These are phyloP conservation scores for Saxicola maurus DNA, from an alignment of 2,797 vertebrate genomes.

Conservation along the genomic window DNA sequence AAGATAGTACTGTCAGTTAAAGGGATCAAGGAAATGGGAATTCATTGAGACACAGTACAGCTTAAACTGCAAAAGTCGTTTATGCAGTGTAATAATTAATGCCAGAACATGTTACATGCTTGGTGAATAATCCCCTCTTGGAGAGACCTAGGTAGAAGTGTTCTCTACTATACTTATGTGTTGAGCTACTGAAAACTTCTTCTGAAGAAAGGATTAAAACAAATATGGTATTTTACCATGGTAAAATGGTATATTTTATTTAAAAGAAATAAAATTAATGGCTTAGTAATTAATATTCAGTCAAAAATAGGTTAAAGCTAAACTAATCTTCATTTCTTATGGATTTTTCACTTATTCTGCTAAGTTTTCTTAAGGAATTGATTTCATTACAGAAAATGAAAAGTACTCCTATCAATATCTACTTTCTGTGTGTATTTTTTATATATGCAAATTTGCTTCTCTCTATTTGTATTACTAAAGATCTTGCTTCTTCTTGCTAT, in stretches of 20 bases:
- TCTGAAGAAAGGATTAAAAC: background rate
- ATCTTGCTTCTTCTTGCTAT: slow-evolving; percentile 32
- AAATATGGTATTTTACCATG: background rate
- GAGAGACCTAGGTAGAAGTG: background rate
- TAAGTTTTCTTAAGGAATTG: background rate
- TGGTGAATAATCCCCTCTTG: background rate
- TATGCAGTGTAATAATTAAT: background rate
- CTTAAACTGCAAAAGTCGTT: background rate
- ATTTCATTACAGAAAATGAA: background rate
- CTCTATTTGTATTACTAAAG: slow-evolving; percentile 30
- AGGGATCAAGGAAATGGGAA: background rate
- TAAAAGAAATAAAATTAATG: background rate
- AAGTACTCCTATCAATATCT: background rate
- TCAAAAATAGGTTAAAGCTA: background rate
- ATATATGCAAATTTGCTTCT: background rate
- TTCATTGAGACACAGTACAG: background rate
- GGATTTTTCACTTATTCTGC: background rate
- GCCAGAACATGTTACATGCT: background rate
- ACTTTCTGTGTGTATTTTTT: background rate
- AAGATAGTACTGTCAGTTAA: background rate
- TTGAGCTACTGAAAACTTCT: background rate
- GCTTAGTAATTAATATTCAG: background rate
- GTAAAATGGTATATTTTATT: background rate
- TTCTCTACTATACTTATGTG: background rate
- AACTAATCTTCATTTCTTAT: background rate